Percentiles rank a stretch among this genome's conserved stretches.
Evolutionary conservation across 2,113 vertebrate species (phyloP).

Genomic region (Rhombomys opimus): DNA sequence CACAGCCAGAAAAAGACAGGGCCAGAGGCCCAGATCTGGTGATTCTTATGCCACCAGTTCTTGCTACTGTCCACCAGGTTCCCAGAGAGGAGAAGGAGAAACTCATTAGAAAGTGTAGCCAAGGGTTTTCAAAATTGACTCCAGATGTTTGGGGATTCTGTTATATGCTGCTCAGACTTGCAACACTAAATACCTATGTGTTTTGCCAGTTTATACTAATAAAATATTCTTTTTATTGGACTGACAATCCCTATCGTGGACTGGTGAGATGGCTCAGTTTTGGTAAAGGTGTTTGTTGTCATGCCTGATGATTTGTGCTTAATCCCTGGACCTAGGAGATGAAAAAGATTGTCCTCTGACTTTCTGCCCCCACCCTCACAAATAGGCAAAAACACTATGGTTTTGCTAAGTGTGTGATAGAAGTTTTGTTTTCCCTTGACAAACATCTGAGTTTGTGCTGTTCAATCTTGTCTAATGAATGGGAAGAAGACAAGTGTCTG

Average conservation of each 20-base stretch:
- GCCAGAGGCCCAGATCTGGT: background rate
- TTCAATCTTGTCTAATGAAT: background rate
- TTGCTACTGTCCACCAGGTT: background rate
- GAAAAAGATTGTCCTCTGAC: background rate
- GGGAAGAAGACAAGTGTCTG: background rate
- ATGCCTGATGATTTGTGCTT: background rate
- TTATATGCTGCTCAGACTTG: background rate
- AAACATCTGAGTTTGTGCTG: background rate
- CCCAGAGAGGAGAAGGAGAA: background rate
- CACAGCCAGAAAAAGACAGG: background rate
- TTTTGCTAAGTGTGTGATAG: background rate
- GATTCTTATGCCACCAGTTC: background rate
- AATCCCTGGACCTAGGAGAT: too few relatives aligned
- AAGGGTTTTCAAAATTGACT: constrained; percentile 16
- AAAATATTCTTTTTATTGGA: background rate
- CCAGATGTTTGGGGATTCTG: background rate
- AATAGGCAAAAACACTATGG: background rate
- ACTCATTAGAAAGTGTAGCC: background rate
- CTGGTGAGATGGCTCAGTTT: background rate
- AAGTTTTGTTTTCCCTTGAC: background rate
- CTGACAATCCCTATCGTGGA: background rate
- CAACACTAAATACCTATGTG: background rate
- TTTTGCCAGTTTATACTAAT: constrained; percentile 3
- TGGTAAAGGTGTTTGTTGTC: too few relatives aligned
- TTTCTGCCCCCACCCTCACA: background rate